Evolutionary conservation across 2,888 invertebrate species (phyloP), one percentile per base, ranked within the genome.

Genomic region (Pyrrhia umbra): DNA sequence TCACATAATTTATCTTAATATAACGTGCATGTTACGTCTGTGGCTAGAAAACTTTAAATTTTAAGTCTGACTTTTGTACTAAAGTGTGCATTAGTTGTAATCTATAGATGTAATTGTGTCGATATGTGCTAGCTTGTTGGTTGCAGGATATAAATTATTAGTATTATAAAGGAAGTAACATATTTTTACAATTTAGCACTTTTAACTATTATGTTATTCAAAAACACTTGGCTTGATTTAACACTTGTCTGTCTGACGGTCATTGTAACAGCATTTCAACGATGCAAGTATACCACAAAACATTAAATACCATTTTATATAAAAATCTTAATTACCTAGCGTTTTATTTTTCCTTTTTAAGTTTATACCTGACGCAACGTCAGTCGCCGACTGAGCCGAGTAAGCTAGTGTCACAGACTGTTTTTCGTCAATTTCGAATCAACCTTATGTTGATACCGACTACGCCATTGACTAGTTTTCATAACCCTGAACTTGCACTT

Each of bases 1-100:
- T 79, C 77, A 81, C 74, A 80, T 80, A 63, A 81, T 81, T 81
- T 80, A 81, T 76, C 68, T 79, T 80, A 81, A 60, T 78, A 65
- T 74, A 80, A 77, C 69, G 69, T 77, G 73, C 77, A 80, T 84
- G 75, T 81, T 81, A 77, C 70, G 69, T 76, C 68, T 70, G 77
- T 75, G 70, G 80, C 75, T 75, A 70, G 71, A 67, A 67, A 80
- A 71, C 68, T 62, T 84, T 80, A 73, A 88, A 88, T 86, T 85
- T 80, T 82, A 91, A 91, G 93, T 92, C 91, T 92, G 92, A 92
- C 89, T 90, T 90, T 91, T 90, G 82, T 90, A 90, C 88, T 69
- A 61, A 69, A 65, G 65, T 64, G 81, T 81, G 77, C 80, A 81
- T 72, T 76, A 61, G 79, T 79, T 74, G 39, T 79, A 75, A 77